phyloP scores from a whole-genome alignment of 2,113 vertebrate genomes.

The Limnothrissa miodon region DNA sequence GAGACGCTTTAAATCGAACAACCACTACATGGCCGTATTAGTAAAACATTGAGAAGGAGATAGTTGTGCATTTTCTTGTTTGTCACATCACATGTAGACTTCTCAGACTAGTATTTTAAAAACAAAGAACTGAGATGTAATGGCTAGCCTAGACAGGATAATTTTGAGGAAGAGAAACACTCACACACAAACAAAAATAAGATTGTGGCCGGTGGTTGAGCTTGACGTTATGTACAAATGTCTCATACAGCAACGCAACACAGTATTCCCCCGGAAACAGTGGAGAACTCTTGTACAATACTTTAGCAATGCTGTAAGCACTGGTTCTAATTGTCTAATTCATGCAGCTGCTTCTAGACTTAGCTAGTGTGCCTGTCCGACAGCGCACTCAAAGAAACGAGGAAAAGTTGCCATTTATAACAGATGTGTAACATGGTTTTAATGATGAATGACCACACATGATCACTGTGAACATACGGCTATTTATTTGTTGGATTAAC shows the following conservation, averaged over 20 bases:
- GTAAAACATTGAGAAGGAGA: not conserved
- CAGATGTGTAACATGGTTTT: not conserved
- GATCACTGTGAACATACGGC: not conserved
- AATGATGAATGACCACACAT: not conserved
- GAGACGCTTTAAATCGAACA: not conserved
- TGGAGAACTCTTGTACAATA: not conserved
- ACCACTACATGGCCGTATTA: not conserved
- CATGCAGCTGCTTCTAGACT: not conserved
- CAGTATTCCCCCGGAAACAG: not conserved
- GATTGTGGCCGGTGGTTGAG: not conserved
- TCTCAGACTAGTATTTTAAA: not conserved
- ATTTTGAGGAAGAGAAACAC: slow-evolving; percentile 7
- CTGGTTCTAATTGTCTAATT: slow-evolving; percentile 2
- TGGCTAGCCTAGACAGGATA: not conserved
- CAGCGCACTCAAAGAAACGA: not conserved
- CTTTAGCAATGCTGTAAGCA: not conserved
- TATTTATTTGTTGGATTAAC: no score
- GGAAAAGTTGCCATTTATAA: not conserved
- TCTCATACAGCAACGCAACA: not conserved
- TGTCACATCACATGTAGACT: not conserved
- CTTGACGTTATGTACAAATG: not conserved
- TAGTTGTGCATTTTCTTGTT: not conserved
- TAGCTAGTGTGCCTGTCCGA: not conserved
- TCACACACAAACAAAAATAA: not conserved
- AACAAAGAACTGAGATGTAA: not conserved